Evolutionary conservation across 2,113 vertebrate genomes (phyloP).

Genomic region (Ageneiosus marmoratus): DNA sequence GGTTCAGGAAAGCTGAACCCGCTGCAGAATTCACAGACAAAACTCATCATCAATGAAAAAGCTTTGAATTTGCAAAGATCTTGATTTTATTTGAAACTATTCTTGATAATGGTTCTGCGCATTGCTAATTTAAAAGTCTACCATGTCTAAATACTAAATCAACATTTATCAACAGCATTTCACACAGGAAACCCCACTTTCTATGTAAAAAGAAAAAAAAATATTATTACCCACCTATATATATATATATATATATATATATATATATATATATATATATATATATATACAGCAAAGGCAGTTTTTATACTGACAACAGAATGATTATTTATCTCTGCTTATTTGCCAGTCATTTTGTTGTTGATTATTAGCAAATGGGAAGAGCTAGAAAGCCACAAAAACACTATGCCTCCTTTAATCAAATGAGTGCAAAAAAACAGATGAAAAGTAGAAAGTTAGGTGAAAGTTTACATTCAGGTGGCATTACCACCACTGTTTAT

Average conservation of each 20-base stretch:
- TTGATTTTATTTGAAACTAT: neutral
- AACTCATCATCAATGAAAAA: conserved; percentile 44
- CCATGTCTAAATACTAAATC: neutral
- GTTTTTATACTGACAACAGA: conserved; percentile 14
- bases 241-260: neutral
- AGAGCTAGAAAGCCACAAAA: conserved; percentile 38
- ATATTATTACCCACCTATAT: neutral
- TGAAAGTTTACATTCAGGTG: neutral
- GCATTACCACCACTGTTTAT: neutral
- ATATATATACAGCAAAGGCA: conserved; percentile 7
- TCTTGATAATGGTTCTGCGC: neutral
- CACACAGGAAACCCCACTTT: neutral
- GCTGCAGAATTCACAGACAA: conserved; percentile 75
- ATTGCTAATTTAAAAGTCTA: too few relatives aligned
- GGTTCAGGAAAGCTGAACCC: conserved; percentile 96
- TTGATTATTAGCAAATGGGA: conserved; percentile 12
- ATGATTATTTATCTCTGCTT: conserved; percentile 25
- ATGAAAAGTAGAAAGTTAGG: neutral
- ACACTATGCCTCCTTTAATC: neutral
- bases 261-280: neutral
- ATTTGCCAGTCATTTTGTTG: conserved; percentile 32
- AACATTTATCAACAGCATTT: neutral
- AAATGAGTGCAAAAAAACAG: neutral
- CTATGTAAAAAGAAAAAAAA: neutral
- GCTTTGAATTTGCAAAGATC: neutral